Conservation (phyloP, 2,797 vertebrate species). For the Kryptopterus vitreolus region DNA sequence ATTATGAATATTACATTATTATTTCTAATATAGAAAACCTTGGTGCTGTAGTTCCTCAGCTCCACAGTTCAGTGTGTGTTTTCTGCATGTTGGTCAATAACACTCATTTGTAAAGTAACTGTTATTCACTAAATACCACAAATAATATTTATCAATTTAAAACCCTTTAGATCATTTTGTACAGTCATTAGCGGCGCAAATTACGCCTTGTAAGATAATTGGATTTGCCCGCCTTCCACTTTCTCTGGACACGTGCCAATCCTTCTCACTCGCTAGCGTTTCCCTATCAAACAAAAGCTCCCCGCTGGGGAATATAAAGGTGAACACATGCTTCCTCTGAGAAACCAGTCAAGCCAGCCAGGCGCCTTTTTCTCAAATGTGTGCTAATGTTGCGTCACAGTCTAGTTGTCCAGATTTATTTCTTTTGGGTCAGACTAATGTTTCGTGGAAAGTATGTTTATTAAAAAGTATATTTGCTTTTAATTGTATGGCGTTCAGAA, state of each 20-base stretch:
- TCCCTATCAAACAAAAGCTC: background rate
- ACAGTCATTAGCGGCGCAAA: no score
- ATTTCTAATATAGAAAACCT: background rate
- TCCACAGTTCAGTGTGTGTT: background rate
- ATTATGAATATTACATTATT: background rate
- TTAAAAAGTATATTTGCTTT: no score
- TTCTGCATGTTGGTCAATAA: background rate
- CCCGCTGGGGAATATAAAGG: background rate
- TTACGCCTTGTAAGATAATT: background rate
- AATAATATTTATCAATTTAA: no score
- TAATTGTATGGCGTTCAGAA: no score
- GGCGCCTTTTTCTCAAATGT: background rate
- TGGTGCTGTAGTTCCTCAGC: background rate
- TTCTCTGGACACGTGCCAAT: background rate
- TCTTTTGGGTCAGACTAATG: background rate
- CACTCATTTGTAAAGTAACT: no score
- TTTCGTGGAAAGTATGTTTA: background rate
- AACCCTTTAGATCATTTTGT: no score
- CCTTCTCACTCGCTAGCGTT: no score
- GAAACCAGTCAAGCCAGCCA: background rate
- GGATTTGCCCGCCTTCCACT: no score
- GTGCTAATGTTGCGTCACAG: no score
- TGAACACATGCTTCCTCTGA: background rate
- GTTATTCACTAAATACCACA: no score
- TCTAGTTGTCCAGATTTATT: no score